Evolutionary conservation across 2,888 invertebrate species (phyloP).

Genomic region (Junonia oenone): DNA sequence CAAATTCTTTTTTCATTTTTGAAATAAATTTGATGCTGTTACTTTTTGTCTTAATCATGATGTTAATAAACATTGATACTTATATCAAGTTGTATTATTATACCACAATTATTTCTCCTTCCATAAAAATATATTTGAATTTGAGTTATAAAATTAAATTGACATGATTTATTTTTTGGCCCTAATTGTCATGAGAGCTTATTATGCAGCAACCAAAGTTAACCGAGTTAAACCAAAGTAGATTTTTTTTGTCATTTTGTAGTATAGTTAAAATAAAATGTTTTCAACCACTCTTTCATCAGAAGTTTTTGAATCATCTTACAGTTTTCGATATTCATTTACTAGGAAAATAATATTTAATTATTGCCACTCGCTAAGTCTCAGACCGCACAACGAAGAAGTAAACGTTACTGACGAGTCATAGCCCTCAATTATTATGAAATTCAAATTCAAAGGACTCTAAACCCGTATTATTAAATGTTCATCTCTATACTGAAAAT

Average conservation of each 20-base stretch:
- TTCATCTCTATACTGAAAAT: conserved; percentile 37
- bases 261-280: too few species aligned
- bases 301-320: too few species aligned
- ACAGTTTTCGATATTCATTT: too few species aligned
- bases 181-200: too few species aligned
- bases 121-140: background rate
- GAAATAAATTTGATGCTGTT: conserved; percentile 68
- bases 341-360: too few species aligned
- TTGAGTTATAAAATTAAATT: too few species aligned
- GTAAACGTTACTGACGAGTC: conserved; percentile 38
- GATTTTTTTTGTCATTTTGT: too few species aligned
- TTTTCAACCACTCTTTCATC: too few species aligned
- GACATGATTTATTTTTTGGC: too few species aligned
- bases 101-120: conserved; percentile 12
- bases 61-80: conserved; percentile 72
- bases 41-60: conserved; percentile 70
- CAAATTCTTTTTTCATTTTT: conserved; percentile 56
- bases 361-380: too few species aligned
- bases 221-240: too few species aligned
- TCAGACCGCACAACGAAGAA: conserved; percentile 24
- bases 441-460: conserved; percentile 33
- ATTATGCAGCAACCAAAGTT: too few species aligned
- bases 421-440: conserved; percentile 20
- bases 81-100: conserved; percentile 37
- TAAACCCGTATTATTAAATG: conserved; percentile 27